Conservation (phyloP, 2,888 invertebrate genomes). For the Panzeria rudis region DNA sequence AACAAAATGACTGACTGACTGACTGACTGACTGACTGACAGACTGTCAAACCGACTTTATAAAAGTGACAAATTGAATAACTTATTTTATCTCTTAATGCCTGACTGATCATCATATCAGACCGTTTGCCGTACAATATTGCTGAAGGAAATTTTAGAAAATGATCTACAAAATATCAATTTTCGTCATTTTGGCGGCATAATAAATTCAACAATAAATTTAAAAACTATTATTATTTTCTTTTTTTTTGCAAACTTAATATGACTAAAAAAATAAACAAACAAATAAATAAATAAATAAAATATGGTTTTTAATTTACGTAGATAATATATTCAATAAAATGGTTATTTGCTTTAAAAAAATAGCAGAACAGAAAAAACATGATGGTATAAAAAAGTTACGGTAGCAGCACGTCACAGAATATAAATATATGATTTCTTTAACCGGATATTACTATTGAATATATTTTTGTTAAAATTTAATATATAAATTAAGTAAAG, state of each 20-base stretch:
- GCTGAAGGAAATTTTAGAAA: slow-evolving; percentile 13
- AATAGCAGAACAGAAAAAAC: neutral
- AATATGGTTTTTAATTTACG: slow-evolving; percentile 51
- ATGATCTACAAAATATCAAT: slow-evolving; percentile 15
- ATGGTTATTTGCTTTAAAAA: slow-evolving; percentile 35
- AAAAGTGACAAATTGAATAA: slow-evolving; percentile 20
- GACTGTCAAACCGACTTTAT: neutral
- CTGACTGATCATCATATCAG: slow-evolving; percentile 31
- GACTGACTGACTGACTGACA: neutral
- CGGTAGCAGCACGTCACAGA: neutral
- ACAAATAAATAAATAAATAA: neutral
- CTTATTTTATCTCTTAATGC: slow-evolving; percentile 7
- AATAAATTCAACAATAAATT: slow-evolving; percentile 19
- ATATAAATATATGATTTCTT: slow-evolving; percentile 18
- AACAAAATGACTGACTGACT: neutral
- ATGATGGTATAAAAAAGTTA: neutral
- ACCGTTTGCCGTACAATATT: neutral
- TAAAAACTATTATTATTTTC: neutral
- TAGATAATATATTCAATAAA: slow-evolving; percentile 17
- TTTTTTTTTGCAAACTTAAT: neutral
- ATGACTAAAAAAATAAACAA: neutral
- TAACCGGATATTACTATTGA: neutral
- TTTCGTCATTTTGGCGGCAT: neutral
- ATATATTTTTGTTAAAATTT: no score
- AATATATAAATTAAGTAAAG: neutral